These are phyloP conservation scores for Brachionus sp. DNA, from an alignment of 1,140 invertebrate genomes.

Conservation along the genomic window DNA sequence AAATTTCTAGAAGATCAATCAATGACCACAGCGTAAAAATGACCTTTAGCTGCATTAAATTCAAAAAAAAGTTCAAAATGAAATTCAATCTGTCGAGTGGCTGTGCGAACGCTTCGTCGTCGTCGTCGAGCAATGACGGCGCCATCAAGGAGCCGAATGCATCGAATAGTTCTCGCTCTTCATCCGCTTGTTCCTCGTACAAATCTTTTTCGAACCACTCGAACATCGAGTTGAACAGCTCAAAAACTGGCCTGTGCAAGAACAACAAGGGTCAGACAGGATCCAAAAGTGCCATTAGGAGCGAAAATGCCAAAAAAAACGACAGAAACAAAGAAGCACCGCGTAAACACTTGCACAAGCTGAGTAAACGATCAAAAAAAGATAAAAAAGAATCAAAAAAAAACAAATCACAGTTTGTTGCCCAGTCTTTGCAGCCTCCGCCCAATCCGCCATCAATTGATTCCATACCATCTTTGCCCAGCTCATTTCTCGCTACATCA, in stretches of 20 bases:
- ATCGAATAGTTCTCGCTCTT: neutral
- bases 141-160: slow-evolving; percentile 20
- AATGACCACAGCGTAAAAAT: slow-evolving; percentile 27
- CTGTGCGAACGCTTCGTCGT: neutral
- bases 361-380: neutral
- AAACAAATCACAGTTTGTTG: neutral
- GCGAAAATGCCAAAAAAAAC: neutral
- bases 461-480: slow-evolving; percentile 29
- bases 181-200: neutral
- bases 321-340: neutral
- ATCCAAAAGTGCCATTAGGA: neutral
- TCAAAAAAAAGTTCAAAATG: slow-evolving; percentile 46
- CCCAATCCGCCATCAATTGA: slow-evolving; percentile 20
- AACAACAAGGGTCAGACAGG: neutral
- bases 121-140: neutral
- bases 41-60: slow-evolving; percentile 41
- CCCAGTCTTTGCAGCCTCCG: neutral
- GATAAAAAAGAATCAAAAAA: slow-evolving; percentile 32
- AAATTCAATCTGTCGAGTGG: slow-evolving; percentile 37
- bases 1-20: neutral
- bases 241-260: slow-evolving; percentile 13
- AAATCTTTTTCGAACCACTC: slow-evolving; percentile 18
- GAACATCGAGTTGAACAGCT: slow-evolving; percentile 8
- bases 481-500: slow-evolving; percentile 13
- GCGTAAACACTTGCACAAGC: neutral